Evolutionary conservation across 2,113 vertebrate genomes (phyloP), one percentile per base, ranked within the genome.

Genomic region (Ctenomys sociabilis): DNA sequence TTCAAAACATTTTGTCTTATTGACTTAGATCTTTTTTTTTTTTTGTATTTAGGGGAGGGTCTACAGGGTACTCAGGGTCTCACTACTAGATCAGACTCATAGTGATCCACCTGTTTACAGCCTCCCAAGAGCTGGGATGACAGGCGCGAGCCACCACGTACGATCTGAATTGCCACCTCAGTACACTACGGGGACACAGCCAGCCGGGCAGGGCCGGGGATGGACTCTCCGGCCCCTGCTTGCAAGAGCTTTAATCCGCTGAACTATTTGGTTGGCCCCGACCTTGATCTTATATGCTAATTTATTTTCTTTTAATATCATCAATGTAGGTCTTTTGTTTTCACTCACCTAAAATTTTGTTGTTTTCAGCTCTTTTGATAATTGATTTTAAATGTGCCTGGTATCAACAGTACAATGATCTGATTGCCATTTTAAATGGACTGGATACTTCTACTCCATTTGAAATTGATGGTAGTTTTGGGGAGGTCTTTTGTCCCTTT

Each of bases 401-500:
- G 17, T 82, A 22, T 88, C 64, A 93, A 12, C 9, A 91, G 84
- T 72, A 64, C 80, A 57, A 59, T 63, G 49, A n/a, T 80, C 81
- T 64, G 10, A 73, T 68, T 93, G 66, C 43, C 43, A 37, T 85
- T 96, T 95, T 35, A 40, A 85, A 68, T 8, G 13, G 72, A 83
- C 30, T 83, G 35, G 49, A 30, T 82, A 8, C 28, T 43, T 82
- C 84, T 43, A 63, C 30, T 63, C 64, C 81, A 61, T 61, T 37
- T 57, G 24, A 40, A 83, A 83, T 45, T 83, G 82, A 19, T 49
- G 83, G 64, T 59, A 83, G 49, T 26, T 78, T 94, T 80, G 77
- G 80, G 80, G n/a, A 96, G 43, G 32, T 59, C 70, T 90, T 89
- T 78, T 95, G n/a, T 90, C 92, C 52, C 35, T 86, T 97, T 92